A percentile compares a stretch with the other conserved stretches of the same genome.
Evolutionary conservation across 2,113 vertebrate species (phyloP).

Genomic region (Epinephelus cyanopodus): DNA sequence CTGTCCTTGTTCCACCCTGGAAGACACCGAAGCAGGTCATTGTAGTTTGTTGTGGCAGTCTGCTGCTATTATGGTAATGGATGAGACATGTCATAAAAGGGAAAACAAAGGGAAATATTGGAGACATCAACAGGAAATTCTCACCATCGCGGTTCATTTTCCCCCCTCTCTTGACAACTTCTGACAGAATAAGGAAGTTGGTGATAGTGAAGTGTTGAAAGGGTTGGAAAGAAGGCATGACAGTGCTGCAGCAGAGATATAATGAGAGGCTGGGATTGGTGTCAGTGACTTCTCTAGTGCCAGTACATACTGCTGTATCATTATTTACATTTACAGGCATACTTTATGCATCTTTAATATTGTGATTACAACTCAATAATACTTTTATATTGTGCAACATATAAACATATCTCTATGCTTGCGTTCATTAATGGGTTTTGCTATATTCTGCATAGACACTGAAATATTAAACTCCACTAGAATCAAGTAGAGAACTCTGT

Average conservation of each 20-base stretch:
- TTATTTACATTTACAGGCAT: background rate
- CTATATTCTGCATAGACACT: background rate
- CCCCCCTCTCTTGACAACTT: conserved; percentile 13
- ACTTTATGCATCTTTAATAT: background rate
- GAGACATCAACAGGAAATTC: conserved; percentile 66
- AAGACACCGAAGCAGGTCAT: conserved; percentile 1
- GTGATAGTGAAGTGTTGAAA: conserved; percentile 61
- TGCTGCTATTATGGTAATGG: conserved; percentile 23
- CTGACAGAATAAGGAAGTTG: conserved; percentile 55
- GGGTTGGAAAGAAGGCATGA: conserved; percentile 41
- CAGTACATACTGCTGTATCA: background rate
- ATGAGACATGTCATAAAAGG: conserved; percentile 27
- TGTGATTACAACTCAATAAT: background rate
- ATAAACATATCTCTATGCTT: background rate
- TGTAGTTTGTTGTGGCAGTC: conserved; percentile 33
- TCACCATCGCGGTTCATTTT: conserved; percentile 55
- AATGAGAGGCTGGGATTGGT: background rate
- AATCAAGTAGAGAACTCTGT: background rate
- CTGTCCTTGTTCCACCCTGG: conserved; percentile 8
- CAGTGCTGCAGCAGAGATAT: conserved; percentile 15
- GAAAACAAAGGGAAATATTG: conserved; percentile 57
- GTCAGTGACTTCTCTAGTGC: background rate
- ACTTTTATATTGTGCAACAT: background rate
- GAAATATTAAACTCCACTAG: background rate
- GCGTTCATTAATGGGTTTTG: background rate